Evolutionary conservation across 2,888 invertebrate genomes (phyloP).

Genomic region (Mesorhabditis spiculigera): DNA sequence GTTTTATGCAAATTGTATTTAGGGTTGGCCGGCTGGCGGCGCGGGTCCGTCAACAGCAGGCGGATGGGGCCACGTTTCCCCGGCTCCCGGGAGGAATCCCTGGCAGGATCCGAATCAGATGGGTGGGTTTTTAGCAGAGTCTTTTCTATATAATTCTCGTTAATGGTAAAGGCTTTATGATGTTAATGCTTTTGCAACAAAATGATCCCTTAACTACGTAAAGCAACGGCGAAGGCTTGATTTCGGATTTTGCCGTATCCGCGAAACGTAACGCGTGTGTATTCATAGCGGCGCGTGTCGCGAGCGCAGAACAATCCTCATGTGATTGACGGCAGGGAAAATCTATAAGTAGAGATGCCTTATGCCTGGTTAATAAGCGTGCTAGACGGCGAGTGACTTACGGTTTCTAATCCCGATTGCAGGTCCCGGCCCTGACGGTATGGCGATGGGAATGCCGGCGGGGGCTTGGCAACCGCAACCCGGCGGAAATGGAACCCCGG

Average conservation of each 20-base stretch:
- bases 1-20: not conserved
- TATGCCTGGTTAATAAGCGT: not conserved
- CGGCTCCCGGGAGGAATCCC: not conserved
- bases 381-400: not conserved
- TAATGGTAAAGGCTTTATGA: too few species aligned
- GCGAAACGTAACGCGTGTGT: too few species aligned
- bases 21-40: not conserved
- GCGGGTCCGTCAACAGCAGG: constrained; percentile 2
- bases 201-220: too few species aligned
- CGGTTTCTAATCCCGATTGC: too few species aligned
- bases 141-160: too few species aligned
- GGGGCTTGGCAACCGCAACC: not conserved
- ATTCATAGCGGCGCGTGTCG: too few species aligned
- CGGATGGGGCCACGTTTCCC: not conserved
- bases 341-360: too few species aligned
- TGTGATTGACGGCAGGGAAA: too few species aligned
- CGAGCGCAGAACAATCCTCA: too few species aligned
- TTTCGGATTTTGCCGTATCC: too few species aligned
- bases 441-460: not conserved
- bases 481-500: not conserved
- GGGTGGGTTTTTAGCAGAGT: not conserved
- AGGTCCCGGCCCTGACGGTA: not conserved
- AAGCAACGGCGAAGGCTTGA: too few species aligned
- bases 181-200: too few species aligned
- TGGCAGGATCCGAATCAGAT: constrained; percentile 2